These are phyloP conservation scores for Hydriomena furcata DNA, from an alignment of 2,888 invertebrate species.

Conservation along the genomic window DNA sequence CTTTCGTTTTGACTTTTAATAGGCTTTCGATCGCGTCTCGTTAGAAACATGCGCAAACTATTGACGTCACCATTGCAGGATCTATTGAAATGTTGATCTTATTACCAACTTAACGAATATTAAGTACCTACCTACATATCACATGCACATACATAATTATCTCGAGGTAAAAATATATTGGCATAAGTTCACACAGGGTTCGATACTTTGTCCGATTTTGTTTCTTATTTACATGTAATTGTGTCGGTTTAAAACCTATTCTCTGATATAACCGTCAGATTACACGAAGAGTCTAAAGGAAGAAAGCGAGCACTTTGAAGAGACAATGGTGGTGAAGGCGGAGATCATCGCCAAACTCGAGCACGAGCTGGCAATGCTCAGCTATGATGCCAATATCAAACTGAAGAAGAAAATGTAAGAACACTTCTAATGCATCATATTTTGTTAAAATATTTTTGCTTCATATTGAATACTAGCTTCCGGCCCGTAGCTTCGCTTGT, in stretches of 20 bases:
- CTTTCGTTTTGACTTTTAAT: too few species aligned
- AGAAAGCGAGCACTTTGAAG: constrained; percentile 56
- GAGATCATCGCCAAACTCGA: constrained; percentile 55
- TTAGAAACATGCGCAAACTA: too few species aligned
- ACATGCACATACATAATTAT: too few species aligned
- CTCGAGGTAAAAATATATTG: too few species aligned
- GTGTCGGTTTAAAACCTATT: neutral
- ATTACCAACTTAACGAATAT: too few species aligned
- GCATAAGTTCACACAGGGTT: too few species aligned
- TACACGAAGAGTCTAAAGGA: constrained; percentile 47
- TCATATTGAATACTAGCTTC: too few species aligned
- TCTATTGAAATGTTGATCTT: too few species aligned
- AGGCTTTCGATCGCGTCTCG: neutral
- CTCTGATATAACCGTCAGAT: constrained; percentile 35
- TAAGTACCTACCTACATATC: too few species aligned
- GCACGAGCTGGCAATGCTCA: constrained; percentile 44
- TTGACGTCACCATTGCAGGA: too few species aligned
- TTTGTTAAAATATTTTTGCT: too few species aligned
- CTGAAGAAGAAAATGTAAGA: constrained; percentile 56
- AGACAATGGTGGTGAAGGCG: constrained; percentile 51
- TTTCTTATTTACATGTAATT: neutral
- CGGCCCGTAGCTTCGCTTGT: too few species aligned
- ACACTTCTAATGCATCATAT: neutral
- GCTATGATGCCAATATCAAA: constrained; percentile 43
- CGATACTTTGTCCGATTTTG: neutral